Conservation (phyloP, 2,888 invertebrate species). For the Nasonovia ribisnigri region DNA sequence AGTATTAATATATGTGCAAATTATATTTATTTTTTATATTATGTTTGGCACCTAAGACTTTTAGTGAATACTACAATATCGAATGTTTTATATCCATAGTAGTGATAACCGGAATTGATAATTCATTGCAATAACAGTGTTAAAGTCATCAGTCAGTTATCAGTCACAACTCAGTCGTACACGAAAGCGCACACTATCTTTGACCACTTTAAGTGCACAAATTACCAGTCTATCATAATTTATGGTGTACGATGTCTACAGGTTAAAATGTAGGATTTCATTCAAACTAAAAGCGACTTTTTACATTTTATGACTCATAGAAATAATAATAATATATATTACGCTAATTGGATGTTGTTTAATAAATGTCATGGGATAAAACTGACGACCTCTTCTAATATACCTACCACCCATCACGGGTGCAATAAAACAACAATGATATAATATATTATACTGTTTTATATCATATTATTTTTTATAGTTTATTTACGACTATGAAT, state of each 20-base stretch:
- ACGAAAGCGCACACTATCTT: background rate
- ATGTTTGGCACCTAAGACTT: too few relatives aligned
- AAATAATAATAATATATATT: background rate
- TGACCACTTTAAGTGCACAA: background rate
- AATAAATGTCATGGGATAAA: background rate
- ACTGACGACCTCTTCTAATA: background rate
- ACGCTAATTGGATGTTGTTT: conserved; percentile 27
- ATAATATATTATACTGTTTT: background rate
- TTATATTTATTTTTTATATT: too few relatives aligned
- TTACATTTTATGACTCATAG: background rate
- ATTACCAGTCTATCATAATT: background rate
- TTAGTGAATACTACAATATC: too few relatives aligned
- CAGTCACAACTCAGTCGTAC: background rate
- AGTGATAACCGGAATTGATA: background rate
- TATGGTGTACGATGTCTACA: background rate
- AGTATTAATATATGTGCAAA: too few relatives aligned
- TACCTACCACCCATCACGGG: background rate
- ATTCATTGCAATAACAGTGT: background rate
- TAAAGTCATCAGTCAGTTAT: too few relatives aligned
- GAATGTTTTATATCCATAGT: too few relatives aligned
- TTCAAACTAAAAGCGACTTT: background rate
- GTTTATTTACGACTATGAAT: background rate
- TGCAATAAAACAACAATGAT: background rate
- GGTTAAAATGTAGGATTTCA: background rate
- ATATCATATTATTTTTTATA: conserved; percentile 3